These are phyloP conservation scores for Squalus acanthias DNA, from an alignment of 2,797 vertebrate genomes.

Conservation along the genomic window DNA sequence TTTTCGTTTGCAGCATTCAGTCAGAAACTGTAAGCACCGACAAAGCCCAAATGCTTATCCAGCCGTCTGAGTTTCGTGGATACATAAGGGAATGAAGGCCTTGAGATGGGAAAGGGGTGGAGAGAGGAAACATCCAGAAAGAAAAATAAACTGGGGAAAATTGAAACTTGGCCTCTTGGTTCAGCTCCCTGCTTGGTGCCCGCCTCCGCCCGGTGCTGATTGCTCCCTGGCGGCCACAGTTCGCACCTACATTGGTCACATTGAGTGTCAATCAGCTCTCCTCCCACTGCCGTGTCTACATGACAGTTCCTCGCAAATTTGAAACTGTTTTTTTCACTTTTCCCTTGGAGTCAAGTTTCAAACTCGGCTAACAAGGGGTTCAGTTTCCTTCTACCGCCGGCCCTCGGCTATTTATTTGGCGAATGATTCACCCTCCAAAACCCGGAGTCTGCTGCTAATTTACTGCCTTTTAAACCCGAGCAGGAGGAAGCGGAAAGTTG, in stretches of 20 bases:
- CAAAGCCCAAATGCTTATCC: neutral
- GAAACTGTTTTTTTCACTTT: neutral
- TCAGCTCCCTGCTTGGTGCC: neutral
- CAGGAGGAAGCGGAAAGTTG: neutral
- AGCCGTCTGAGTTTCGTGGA: no score
- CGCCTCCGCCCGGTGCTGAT: neutral
- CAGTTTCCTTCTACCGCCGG: neutral
- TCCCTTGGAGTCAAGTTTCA: conserved; percentile 6
- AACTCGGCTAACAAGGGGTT: neutral
- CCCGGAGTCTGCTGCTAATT: neutral
- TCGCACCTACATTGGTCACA: neutral
- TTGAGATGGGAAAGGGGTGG: neutral
- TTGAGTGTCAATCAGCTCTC: neutral
- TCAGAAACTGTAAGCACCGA: neutral
- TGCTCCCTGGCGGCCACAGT: neutral
- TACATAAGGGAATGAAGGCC: neutral
- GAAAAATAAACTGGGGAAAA: neutral
- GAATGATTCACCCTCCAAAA: neutral
- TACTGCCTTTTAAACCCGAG: neutral
- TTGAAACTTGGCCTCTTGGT: neutral
- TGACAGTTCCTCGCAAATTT: conserved; percentile 13
- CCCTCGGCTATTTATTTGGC: neutral
- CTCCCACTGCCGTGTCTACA: neutral
- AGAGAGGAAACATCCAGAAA: neutral
- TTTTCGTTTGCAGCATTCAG: neutral